Evolutionary conservation across 2,888 invertebrate genomes (phyloP).

Genomic region (Pollenia labialis): DNA sequence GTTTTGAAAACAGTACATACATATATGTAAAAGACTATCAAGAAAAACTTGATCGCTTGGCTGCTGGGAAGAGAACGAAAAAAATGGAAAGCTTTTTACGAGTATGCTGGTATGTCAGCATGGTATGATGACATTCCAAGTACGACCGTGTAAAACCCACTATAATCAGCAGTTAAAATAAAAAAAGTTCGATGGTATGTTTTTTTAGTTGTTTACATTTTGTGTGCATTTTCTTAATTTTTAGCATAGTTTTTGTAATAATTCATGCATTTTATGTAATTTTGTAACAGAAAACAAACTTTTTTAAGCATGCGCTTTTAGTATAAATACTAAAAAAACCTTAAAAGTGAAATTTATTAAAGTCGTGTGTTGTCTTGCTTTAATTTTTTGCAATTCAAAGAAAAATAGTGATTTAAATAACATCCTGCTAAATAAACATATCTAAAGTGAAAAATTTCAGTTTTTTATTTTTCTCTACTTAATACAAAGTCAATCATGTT

Average conservation of each 20-base stretch:
- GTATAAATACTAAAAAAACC: not conserved
- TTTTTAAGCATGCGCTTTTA: conserved; percentile 51
- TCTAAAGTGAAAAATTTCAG: not conserved
- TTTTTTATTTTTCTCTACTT: not conserved
- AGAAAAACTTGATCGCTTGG: too few species aligned
- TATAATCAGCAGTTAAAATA: conserved; percentile 40
- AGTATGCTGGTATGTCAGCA: too few species aligned
- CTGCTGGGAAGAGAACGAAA: too few species aligned
- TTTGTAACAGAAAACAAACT: conserved; percentile 6
- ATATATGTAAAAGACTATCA: too few species aligned
- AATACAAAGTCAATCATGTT: conserved; percentile 47
- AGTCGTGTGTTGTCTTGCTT: conserved; percentile 24
- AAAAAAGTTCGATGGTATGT: not conserved
- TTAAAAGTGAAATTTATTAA: conserved; percentile 27
- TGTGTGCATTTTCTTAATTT: conserved; percentile 11
- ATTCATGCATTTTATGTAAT: conserved; percentile 23
- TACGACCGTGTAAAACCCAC: too few species aligned
- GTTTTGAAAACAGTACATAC: too few species aligned
- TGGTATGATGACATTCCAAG: too few species aligned
- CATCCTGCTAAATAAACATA: not conserved
- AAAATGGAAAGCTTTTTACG: too few species aligned
- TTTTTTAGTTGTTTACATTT: conserved; percentile 7
- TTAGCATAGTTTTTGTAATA: conserved; percentile 23
- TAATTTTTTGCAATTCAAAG: not conserved
- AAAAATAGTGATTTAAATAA: conserved; percentile 34